These are phyloP conservation scores for Himantopus leucocephalus DNA, from an alignment of 2,113 vertebrate species.

Conservation along the genomic window DNA sequence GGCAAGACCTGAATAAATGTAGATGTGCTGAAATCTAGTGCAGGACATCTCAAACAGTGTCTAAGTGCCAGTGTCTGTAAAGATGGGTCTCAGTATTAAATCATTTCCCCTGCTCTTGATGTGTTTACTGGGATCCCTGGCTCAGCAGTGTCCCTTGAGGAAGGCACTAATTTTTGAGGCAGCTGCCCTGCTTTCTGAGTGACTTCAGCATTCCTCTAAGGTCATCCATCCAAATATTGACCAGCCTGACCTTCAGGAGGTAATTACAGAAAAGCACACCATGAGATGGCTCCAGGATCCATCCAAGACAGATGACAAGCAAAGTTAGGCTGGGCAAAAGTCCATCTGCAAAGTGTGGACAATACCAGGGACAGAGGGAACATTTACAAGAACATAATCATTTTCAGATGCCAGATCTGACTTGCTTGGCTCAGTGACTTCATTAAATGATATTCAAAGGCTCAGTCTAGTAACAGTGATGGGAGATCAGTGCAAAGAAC, in stretches of 20 bases:
- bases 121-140: background rate
- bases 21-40: background rate
- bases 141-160: background rate
- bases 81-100: background rate
- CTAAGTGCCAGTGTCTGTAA: background rate
- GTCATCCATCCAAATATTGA: background rate
- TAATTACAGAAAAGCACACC: background rate
- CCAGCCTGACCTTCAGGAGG: constrained; percentile 12
- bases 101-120: background rate
- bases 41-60: background rate
- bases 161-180: background rate
- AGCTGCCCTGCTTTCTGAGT: constrained; percentile 6
- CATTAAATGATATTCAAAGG: background rate
- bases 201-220: constrained; percentile 2
- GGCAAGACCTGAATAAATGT: background rate
- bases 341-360: background rate
- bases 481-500: background rate
- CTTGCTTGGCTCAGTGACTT: background rate
- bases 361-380: background rate
- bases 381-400: background rate
- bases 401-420: constrained; percentile 10
- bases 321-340: constrained; percentile 1
- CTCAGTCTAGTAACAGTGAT: background rate
- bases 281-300: background rate
- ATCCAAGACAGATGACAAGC: background rate